Evolutionary conservation across 2,113 vertebrate species (phyloP), one percentile per base, ranked within the genome.

Genomic region (Pseudorasbora parva): DNA sequence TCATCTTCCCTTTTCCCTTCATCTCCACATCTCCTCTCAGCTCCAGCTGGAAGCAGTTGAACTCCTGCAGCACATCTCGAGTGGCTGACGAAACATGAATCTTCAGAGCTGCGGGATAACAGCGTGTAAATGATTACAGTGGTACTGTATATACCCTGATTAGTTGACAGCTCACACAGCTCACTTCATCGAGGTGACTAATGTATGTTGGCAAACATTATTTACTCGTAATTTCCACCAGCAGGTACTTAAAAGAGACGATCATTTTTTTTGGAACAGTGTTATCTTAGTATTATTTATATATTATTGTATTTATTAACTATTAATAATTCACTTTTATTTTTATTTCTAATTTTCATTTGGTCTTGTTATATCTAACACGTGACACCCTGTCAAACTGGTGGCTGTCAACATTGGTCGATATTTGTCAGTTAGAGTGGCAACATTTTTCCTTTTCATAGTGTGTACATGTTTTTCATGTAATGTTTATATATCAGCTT

Each of bases 1-100:
- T 94, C 91, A 98, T 94, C 90, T 94, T 96, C 0, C 97, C 97
- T 89, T 97, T 98, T 59, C 97, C 97, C 92, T 98, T 98, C 92
- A 98, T 92, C 85, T 97, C 96, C 23, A 98, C 91, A 0, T 97
- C 95, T 1, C 97, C 97, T 78, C 97, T 89, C 60, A 94, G 94
- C 90, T 97, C 95, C 91, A 98, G 91, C 85, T 96, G 94, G 10
- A 98, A 98, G 75, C 95, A 94, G 86, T 94, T 94, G 12, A 96
- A 96, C 82, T 97, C 96, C 85, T 95, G 93, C 86, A 98, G 93
- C 66, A 96, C 93, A 1, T 93, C 92, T 4, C 91, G 93, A 14
- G 97, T 96, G 45, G 95, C 93, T 0, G 93, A 92, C 0, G 97
- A 97, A 88, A 97, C 90, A 72, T 98, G 97, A 88, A 98, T 97